Conservation (phyloP, 2,888 invertebrate species). For the Cerastis leucographa region DNA sequence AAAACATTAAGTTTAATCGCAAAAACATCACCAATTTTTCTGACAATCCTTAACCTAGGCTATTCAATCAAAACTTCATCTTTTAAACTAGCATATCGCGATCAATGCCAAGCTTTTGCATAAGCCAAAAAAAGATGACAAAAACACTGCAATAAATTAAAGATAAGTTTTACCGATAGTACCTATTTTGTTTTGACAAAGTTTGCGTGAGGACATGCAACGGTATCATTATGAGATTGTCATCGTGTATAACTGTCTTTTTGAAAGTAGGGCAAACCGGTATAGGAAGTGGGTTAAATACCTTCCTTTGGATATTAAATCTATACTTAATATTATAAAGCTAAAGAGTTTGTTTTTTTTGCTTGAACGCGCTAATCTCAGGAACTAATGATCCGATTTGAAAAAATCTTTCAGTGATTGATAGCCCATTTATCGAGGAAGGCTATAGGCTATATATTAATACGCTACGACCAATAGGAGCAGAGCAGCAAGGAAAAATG, state of each 20-base stretch:
- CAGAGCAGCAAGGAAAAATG: no score
- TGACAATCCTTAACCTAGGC: conserved; percentile 17
- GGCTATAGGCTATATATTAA: no score
- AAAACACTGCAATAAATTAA: conserved; percentile 14
- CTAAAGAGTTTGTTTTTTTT: no score
- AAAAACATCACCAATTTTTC: conserved; percentile 5
- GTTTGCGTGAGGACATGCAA: conserved; percentile 53
- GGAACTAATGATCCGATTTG: no score
- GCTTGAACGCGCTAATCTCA: no score
- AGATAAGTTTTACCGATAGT: conserved; percentile 9
- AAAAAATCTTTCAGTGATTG: no score
- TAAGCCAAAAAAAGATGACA: conserved; percentile 3
- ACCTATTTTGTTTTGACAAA: conserved; percentile 18
- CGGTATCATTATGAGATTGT: conserved; percentile 31
- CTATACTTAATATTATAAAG: no score
- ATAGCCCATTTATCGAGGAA: no score
- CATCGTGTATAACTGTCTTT: conserved; percentile 20
- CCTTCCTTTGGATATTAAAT: not conserved
- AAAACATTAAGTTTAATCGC: not conserved
- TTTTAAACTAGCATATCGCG: conserved; percentile 16
- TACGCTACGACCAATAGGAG: no score
- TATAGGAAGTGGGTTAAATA: conserved; percentile 39
- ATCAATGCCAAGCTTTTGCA: not conserved
- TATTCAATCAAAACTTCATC: conserved; percentile 20
- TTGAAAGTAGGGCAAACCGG: conserved; percentile 22